These are phyloP conservation scores for Ellobius talpinus DNA, from an alignment of 2,113 vertebrate genomes.

Conservation along the genomic window DNA sequence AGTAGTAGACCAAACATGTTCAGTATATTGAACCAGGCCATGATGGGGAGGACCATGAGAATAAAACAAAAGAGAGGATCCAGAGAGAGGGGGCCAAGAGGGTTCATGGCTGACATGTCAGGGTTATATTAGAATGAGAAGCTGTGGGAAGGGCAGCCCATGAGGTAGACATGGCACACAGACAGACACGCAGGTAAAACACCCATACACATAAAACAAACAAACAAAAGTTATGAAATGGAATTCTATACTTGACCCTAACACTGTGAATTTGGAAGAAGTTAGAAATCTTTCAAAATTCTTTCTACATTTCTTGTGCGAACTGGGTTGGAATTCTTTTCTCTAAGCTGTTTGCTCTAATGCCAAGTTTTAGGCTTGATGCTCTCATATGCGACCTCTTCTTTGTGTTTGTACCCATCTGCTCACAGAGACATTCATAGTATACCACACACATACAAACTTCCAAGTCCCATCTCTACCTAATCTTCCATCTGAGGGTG, in stretches of 20 bases:
- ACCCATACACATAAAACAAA: no score
- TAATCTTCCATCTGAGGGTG: background rate
- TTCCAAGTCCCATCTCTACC: background rate
- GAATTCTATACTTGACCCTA: background rate
- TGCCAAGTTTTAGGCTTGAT: background rate
- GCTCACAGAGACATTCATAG: background rate
- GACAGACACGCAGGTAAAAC: background rate
- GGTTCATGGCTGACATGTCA: background rate
- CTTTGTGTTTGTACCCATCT: background rate
- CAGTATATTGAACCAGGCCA: background rate
- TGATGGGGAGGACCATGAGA: background rate
- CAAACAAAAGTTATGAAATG: no score
- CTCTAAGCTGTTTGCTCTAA: background rate
- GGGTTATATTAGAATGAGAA: background rate
- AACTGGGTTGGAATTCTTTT: background rate
- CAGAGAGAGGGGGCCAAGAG: background rate
- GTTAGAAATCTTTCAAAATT: constrained; percentile 1
- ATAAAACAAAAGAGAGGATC: background rate
- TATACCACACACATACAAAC: rapidly evolving
- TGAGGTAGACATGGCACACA: background rate
- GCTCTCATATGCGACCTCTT: background rate
- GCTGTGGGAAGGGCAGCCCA: background rate
- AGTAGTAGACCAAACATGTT: background rate
- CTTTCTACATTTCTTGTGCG: background rate
- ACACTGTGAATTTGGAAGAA: background rate